These are phyloP conservation scores for Ophthalmolycus amberensis DNA, from an alignment of 2,113 vertebrate genomes.

Conservation along the genomic window DNA sequence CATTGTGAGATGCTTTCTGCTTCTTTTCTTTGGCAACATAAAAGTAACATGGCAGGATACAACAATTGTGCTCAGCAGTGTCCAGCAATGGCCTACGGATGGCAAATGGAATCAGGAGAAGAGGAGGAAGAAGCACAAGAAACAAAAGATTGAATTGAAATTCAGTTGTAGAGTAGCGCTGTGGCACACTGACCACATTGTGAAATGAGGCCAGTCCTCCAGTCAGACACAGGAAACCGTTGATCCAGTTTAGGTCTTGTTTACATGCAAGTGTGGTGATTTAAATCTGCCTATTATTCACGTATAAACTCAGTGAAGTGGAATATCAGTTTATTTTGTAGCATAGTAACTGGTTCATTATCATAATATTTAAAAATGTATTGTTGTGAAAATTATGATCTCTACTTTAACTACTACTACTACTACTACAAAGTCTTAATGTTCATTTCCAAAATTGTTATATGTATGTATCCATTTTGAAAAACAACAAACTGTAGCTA, in stretches of 20 bases:
- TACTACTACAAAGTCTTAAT: not conserved
- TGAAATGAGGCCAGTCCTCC: constrained; percentile 1
- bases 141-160: constrained; percentile 17
- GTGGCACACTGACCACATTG: constrained; percentile 11
- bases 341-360: not conserved
- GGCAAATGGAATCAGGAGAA: not conserved
- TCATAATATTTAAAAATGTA: not conserved
- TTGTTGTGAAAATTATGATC: not conserved
- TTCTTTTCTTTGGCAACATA: not conserved
- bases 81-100: not conserved
- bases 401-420: not conserved
- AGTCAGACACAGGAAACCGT: not conserved
- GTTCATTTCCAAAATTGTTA: not conserved
- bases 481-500: not conserved
- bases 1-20: not conserved
- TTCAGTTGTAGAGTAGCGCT: not conserved
- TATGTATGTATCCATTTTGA: not conserved
- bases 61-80: not conserved
- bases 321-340: not conserved
- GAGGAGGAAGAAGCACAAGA: not conserved
- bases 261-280: constrained; percentile 5
- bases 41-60: not conserved
- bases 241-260: constrained; percentile 5
- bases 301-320: not conserved
- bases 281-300: constrained; percentile 5